A percentile compares a stretch with the other conserved stretches of the same genome.
Evolutionary conservation across 2,888 invertebrate species (phyloP).

Genomic region (Oithona nana): DNA sequence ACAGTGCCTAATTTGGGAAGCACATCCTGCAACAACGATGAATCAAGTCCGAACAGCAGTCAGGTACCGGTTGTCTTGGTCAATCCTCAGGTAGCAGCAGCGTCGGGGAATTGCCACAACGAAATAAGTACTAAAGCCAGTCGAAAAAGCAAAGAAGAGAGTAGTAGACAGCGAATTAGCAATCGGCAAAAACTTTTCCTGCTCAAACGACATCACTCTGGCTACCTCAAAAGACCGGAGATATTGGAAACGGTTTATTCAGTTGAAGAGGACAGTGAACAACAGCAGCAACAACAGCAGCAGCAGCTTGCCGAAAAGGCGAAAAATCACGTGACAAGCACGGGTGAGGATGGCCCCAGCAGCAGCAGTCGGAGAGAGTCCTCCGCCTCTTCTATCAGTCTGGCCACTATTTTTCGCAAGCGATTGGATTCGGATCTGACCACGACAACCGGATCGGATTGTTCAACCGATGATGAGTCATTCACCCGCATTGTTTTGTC

Average conservation of each 20-base stretch:
- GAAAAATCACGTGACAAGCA: background rate
- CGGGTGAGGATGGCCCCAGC: background rate
- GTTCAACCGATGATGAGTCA: conserved; percentile 12
- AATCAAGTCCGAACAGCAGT: too few relatives aligned
- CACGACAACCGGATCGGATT: background rate
- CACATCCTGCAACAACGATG: background rate
- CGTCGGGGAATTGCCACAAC: conserved; percentile 27
- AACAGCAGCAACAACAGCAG: conserved; percentile 37
- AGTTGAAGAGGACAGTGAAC: conserved; percentile 52
- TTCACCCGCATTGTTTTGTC: conserved; percentile 4
- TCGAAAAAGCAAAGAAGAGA: conserved; percentile 16
- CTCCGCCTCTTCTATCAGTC: background rate
- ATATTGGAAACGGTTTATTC: conserved; percentile 40
- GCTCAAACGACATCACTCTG: conserved; percentile 40
- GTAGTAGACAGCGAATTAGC: conserved; percentile 6
- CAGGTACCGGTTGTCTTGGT: too few relatives aligned
- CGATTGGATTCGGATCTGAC: conserved; percentile 7
- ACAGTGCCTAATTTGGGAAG: background rate
- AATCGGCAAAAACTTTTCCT: conserved; percentile 11
- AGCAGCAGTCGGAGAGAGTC: background rate
- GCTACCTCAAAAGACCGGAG: conserved; percentile 56
- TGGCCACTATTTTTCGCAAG: background rate
- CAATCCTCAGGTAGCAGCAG: background rate
- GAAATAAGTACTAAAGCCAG: background rate
- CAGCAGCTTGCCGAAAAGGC: conserved; percentile 24